Evolutionary conservation across 2,113 vertebrate species (phyloP).

Genomic region (Etheostoma cragini): DNA sequence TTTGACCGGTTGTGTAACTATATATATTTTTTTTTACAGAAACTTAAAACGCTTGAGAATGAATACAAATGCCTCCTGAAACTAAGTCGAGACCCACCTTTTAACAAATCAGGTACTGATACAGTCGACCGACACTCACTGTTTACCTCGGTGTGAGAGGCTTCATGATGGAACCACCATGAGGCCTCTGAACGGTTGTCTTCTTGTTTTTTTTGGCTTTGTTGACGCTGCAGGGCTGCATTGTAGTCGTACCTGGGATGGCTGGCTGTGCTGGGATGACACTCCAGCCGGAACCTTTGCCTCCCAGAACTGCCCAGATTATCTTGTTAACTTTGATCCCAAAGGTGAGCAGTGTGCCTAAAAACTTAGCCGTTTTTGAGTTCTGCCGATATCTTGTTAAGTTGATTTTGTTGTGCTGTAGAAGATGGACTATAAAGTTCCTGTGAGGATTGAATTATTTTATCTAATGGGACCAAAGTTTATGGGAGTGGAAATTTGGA

Average conservation of each 20-base stretch:
- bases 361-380: not conserved
- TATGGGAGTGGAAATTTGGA: not conserved
- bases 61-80: conserved; percentile 58
- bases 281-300: conserved; percentile 46
- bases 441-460: not conserved
- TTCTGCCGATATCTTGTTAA: not conserved
- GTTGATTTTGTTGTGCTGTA: not conserved
- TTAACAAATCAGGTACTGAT: conserved; percentile 57
- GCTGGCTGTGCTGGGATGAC: conserved; percentile 72
- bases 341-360: conserved; percentile 44
- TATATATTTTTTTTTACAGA: conserved; percentile 47
- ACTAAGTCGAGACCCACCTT: conserved; percentile 43
- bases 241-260: conserved; percentile 70
- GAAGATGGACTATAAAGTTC: not conserved
- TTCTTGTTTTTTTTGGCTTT: conserved; percentile 12
- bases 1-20: no score
- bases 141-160: not conserved
- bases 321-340: conserved; percentile 31
- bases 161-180: not conserved
- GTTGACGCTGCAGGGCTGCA: conserved; percentile 32
- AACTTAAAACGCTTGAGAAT: conserved; percentile 50
- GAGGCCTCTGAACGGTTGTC: not conserved
- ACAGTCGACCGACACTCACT: not conserved
- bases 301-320: conserved; percentile 66
- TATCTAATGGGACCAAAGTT: not conserved